These are phyloP conservation scores for Mustelus asterias DNA, from an alignment of 2,113 vertebrate species.

Conservation along the genomic window DNA sequence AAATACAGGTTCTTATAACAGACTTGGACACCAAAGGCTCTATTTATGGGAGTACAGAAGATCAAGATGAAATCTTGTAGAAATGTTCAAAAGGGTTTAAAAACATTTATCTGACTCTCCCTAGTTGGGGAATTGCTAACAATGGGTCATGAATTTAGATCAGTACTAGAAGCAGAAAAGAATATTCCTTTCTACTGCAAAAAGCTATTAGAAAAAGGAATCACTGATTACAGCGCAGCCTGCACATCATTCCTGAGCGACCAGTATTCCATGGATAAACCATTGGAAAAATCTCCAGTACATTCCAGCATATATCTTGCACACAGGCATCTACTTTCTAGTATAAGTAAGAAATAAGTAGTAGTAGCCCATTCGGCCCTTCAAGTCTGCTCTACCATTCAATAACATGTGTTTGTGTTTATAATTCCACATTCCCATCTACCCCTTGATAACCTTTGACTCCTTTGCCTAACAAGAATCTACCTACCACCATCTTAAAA, in stretches of 20 bases:
- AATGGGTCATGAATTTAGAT: not conserved
- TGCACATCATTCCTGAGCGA: not conserved
- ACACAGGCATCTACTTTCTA: not conserved
- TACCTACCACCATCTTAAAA: too few relatives aligned
- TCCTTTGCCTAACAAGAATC: too few relatives aligned
- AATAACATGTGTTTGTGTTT: too few relatives aligned
- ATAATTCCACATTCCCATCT: too few relatives aligned
- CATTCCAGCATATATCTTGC: not conserved
- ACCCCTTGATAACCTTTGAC: too few relatives aligned
- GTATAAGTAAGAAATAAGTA: not conserved
- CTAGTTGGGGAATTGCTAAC: not conserved
- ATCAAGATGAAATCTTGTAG: not conserved
- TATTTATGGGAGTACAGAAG: not conserved
- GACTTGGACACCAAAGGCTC: not conserved
- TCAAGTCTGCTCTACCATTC: too few relatives aligned
- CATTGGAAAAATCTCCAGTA: not conserved
- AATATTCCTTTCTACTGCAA: not conserved
- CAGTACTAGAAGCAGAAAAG: not conserved
- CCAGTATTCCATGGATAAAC: not conserved
- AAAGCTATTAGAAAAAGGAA: not conserved
- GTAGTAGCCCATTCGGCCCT: too few relatives aligned
- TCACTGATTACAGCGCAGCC: not conserved
- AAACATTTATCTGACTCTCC: not conserved
- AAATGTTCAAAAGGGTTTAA: not conserved
- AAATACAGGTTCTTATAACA: not conserved